Base-by-base conservation (phyloP, 2,113 vertebrate species). In the Malurus alboscapulatus region DNA sequence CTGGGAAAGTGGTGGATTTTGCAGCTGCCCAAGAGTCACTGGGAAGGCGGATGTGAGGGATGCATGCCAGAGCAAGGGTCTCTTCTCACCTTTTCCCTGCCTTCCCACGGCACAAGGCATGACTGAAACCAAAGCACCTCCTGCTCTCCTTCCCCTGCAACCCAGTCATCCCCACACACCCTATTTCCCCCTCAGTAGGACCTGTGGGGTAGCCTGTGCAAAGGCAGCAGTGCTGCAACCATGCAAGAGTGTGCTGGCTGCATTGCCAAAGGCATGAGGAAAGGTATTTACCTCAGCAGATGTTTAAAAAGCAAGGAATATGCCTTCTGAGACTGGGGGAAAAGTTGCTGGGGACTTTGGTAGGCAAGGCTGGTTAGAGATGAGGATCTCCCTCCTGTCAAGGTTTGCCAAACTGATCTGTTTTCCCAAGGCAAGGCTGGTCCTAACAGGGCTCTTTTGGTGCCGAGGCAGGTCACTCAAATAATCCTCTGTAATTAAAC, bases 1-100 rank as follows among this genome's bases (percentile, higher is more conserved):
- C 96, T 96, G 95, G 87, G 93, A 96, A 94, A 94, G 71, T 86
- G 63, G 92, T 91, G 80, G 88, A 77, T 93, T 96, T 88, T 93
- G 91, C 94, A 94, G 94, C 89, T 95, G 95, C 93, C 92, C 42
- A 6, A 59, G 91, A 92, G 21, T 50, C 3, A 3, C 27, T 68
- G 63, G 47, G 45, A 94, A 94, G 71, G 58, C 75, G 83, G 83
- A 93, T 79, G 85, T 91, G 59, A 85, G 19, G 16, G 83, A 84
- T 7, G 12, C 54, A 92, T 94, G 85, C 83, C 94, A 90, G 53
- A 92, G 45, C 3, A 7, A 40, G 42, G 45, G 18, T 66, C 55
- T 65, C 57, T 88, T 83, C 75, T 93, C 92, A 95, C 96, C 85
- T 92, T 82, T 77, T 94, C 61, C 26, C 36, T 67, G 61, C 29